Conservation (phyloP, 53 echinoderm and acorn worm species). For the Arbacia lixula region DNA sequence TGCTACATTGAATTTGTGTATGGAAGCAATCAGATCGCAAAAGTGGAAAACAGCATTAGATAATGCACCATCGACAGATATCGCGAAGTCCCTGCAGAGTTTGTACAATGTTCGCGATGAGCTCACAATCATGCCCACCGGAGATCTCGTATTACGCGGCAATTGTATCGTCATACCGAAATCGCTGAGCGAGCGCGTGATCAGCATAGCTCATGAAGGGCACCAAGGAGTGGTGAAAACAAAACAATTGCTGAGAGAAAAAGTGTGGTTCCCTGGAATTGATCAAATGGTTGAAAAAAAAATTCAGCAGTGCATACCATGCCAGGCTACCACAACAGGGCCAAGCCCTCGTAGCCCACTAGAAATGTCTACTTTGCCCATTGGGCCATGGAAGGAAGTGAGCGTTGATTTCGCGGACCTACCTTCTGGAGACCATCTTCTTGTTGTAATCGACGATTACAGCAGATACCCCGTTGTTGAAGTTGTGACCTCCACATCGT, state of each 20-base stretch:
- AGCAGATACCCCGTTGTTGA: constrained; percentile 71
- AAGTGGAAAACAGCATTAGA: constrained; percentile 64
- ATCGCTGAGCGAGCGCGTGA: constrained; percentile 25
- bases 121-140: constrained; percentile 47
- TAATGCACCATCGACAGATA: too few species aligned
- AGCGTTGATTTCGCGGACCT: constrained; percentile 79
- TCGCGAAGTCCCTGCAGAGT: constrained; percentile 1
- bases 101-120: constrained; percentile 54
- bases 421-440: constrained; percentile 66
- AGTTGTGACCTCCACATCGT: constrained; percentile 70
- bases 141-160: constrained; percentile 63
- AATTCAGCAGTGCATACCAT: constrained; percentile 64
- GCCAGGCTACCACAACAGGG: constrained; percentile 58
- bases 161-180: constrained; percentile 74
- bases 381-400: constrained; percentile 62
- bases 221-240: constrained; percentile 79
- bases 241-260: constrained; percentile 63
- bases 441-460: constrained; percentile 75
- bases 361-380: constrained; percentile 66
- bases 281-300: constrained; percentile 58
- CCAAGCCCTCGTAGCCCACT: constrained; percentile 66
- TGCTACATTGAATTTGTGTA: constrained; percentile 55
- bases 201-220: constrained; percentile 69
- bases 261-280: constrained; percentile 79
- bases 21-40: constrained; percentile 54